A percentile compares a stretch with the other conserved stretches of the same genome.
These are phyloP conservation scores for Agonopterix alstromeriana DNA, from an alignment of 2,888 invertebrate genomes.

Conservation along the genomic window DNA sequence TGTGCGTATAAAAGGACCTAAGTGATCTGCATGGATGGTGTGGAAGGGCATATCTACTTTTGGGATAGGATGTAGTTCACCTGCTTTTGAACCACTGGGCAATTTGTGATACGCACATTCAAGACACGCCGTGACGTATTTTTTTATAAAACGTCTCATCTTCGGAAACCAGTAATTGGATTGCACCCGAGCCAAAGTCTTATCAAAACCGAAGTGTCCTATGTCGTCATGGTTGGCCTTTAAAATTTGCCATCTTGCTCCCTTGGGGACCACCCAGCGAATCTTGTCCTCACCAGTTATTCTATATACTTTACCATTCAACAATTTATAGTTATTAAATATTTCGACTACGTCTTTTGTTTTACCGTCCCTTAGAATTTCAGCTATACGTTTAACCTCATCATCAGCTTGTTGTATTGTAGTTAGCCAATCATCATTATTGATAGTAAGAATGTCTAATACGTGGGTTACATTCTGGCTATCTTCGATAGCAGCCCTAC, in stretches of 20 bases:
- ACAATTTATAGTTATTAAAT: conserved; percentile 10
- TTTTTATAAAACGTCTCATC: conserved; percentile 13
- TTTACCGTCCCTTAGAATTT: conserved; percentile 8
- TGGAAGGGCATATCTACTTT: conserved; percentile 13
- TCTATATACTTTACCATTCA: conserved; percentile 12
- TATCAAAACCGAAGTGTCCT: conserved; percentile 20
- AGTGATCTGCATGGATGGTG: conserved; percentile 18
- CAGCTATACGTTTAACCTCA: conserved; percentile 9
- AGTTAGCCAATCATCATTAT: conserved; percentile 6
- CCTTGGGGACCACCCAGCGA: conserved; percentile 21
- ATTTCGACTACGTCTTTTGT: conserved; percentile 3
- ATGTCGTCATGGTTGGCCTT: conserved; percentile 23
- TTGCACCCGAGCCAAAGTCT: conserved; percentile 13
- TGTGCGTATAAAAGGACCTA: conserved; percentile 8
- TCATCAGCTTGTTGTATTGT: conserved; percentile 11
- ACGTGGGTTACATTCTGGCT: background rate
- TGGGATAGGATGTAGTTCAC: conserved; percentile 12
- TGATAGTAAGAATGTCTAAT: background rate
- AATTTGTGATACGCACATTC: conserved; percentile 17
- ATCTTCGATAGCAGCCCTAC: background rate
- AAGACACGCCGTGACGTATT: conserved; percentile 10
- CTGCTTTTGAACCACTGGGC: conserved; percentile 9
- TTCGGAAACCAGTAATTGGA: conserved; percentile 16
- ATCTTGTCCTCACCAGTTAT: conserved; percentile 4
- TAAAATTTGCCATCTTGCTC: conserved; percentile 20